Evolutionary conservation across 2,113 vertebrate species (phyloP), one percentile per base, ranked within the genome.

Genomic region (Syngnathus scovelli): DNA sequence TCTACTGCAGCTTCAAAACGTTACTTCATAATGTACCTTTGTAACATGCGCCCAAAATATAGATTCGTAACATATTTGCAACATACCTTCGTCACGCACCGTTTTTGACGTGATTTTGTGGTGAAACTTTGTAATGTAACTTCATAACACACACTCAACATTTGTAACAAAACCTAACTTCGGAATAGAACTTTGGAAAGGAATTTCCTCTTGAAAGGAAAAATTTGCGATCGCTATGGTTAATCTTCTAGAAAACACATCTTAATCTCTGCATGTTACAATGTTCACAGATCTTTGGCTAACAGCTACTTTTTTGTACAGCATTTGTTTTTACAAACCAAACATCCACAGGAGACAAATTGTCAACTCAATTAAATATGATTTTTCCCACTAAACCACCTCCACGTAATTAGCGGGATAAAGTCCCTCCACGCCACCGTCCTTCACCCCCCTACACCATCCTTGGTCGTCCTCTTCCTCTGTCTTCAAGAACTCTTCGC

Each of bases 381-480:
- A 61, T 51, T 78, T 43, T 56, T 43, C 70, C 52, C 54, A 2
- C 80, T 88, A 87, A 68, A 91, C 88, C 67, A 84, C 77, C 67
- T 93, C 91, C 1, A 93, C 92, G 4, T 94, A 94, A 81, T 94
- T 94, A 64, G 93, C 92, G 0, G 93, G 93, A 69, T 93, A 93
- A 52, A 94, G 90, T 33, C 92, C 93, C 78, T 93, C 91, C 65
- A 82, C 83, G 0, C 92, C 92, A 5, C 79, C 85, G 19, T 91
- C 91, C 70, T 91, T 92, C 85, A 91, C 89, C 19, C 93, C 93
- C 64, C 92, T 88, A 80, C 93, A 93, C 93, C 93, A 94, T 63
- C 93, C 93, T 78, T 93, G 93, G 69, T 93, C 92, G 3, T 94
- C 93, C 80, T 94, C 92, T 19, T 94, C 93, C 82, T 93, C 93